phyloP scores from a whole-genome alignment of 2,113 vertebrate species.

The Oryzias curvinotus region DNA sequence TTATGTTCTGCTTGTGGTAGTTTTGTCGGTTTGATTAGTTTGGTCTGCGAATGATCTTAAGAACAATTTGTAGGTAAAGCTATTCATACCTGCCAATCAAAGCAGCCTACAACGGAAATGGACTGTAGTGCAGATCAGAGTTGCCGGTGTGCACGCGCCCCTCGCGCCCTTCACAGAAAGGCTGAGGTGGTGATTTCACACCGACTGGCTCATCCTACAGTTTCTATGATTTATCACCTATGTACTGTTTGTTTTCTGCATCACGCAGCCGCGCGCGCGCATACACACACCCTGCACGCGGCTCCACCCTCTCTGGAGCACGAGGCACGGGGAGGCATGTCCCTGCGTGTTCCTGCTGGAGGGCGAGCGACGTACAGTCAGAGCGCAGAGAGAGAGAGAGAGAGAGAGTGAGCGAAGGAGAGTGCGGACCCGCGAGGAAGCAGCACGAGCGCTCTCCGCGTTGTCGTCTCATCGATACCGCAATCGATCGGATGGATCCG shows the following conservation, averaged over 20 bases:
- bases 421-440: neutral
- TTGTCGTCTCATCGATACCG: neutral
- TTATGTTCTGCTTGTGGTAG: no score
- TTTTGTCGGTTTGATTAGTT: no score
- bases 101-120: no score
- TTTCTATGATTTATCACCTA: neutral
- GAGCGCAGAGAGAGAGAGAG: conserved; percentile 14
- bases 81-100: no score
- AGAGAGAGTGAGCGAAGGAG: neutral
- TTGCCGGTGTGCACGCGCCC: no score
- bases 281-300: neutral
- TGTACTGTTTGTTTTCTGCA: neutral
- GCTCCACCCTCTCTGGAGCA: conserved; percentile 29
- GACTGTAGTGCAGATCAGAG: no score
- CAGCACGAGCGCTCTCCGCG: conserved; percentile 6
- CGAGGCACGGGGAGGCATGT: conserved; percentile 73
- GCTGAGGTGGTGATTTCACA: no score
- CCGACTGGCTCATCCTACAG: no score
- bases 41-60: no score
- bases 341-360: conserved; percentile 66
- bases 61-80: no score
- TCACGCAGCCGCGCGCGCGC: conserved; percentile 7
- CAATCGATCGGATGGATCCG: conserved; percentile 15
- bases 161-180: no score
- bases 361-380: conserved; percentile 10